A percentile compares a stretch with the other conserved stretches of the same genome.
phyloP scores from a whole-genome alignment of 2,888 invertebrate genomes.

The Periphyllus acericola region DNA sequence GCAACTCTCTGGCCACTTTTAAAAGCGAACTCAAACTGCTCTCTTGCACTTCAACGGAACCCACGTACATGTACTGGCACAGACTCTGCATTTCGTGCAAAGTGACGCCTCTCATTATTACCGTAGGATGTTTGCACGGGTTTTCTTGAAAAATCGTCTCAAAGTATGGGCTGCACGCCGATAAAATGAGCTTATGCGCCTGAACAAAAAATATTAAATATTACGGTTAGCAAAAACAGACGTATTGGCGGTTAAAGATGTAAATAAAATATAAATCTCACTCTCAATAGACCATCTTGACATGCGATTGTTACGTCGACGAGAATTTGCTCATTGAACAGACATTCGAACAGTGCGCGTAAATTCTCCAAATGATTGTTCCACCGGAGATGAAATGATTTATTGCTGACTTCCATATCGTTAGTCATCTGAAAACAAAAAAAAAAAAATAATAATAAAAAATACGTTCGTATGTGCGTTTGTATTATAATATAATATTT shows the following conservation, averaged over 20 bases:
- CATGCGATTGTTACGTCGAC: constrained; percentile 79
- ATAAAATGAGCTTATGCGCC: constrained; percentile 95
- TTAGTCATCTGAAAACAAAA: constrained; percentile 47
- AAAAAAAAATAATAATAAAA: too few species aligned
- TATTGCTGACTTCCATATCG: constrained; percentile 68
- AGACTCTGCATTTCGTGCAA: constrained; percentile 76
- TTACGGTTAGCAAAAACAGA: constrained; percentile 73
- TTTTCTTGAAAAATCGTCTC: constrained; percentile 80
- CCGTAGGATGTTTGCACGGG: constrained; percentile 78
- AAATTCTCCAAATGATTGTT: constrained; percentile 80
- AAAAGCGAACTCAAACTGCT: constrained; percentile 74
- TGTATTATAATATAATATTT: too few species aligned
- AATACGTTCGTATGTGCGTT: too few species aligned
- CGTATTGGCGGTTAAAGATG: neutral
- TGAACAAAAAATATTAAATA: constrained; percentile 68
- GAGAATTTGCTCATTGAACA: constrained; percentile 77
- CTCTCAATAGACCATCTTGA: constrained; percentile 76
- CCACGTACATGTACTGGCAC: constrained; percentile 78
- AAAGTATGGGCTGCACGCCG: constrained; percentile 95
- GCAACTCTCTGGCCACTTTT: constrained; percentile 76
- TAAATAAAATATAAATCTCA: constrained; percentile 71
- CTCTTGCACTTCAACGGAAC: constrained; percentile 76
- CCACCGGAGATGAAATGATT: constrained; percentile 78
- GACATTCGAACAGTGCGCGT: constrained; percentile 76
- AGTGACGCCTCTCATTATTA: constrained; percentile 75